These are phyloP conservation scores for Brachyhypopomus gauderio DNA, from an alignment of 2,113 vertebrate species.

Conservation along the genomic window DNA sequence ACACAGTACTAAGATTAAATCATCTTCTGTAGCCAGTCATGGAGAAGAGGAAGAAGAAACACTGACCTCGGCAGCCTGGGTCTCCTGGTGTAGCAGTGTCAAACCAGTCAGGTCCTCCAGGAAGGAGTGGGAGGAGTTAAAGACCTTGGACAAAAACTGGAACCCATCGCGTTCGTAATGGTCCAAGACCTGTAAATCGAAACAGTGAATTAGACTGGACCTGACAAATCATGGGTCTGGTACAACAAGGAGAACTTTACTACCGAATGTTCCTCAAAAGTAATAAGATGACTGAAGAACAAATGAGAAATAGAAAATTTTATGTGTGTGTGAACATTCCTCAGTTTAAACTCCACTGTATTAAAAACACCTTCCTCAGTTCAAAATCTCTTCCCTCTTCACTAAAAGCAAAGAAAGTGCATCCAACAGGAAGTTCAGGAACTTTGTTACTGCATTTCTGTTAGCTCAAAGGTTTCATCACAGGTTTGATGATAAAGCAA, in stretches of 20 bases:
- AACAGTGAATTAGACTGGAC: neutral
- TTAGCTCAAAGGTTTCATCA: conserved; percentile 5
- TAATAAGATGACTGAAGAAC: too few relatives aligned
- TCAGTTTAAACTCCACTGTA: too few relatives aligned
- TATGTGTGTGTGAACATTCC: too few relatives aligned
- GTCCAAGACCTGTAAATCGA: conserved; percentile 84
- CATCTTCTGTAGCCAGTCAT: neutral
- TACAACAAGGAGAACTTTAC: too few relatives aligned
- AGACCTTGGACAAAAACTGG: conserved; percentile 90
- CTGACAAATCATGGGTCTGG: too few relatives aligned
- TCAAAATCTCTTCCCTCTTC: too few relatives aligned
- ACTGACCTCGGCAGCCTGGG: conserved; percentile 93
- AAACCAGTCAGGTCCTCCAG: conserved; percentile 96
- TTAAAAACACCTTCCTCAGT: too few relatives aligned
- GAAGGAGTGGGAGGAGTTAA: conserved; percentile 99
- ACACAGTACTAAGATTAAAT: too few relatives aligned
- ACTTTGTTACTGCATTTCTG: neutral
- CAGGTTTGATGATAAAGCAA: neutral
- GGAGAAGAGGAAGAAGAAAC: neutral
- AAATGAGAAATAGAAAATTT: too few relatives aligned
- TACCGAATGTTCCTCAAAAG: too few relatives aligned
- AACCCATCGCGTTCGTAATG: conserved; percentile 92
- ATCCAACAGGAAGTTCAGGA: neutral
- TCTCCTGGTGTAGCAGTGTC: conserved; percentile 94
- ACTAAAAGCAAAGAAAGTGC: too few relatives aligned